Base-by-base conservation (phyloP, 2,797 vertebrate genomes). In the Xiphophorus birchmanni region DNA sequence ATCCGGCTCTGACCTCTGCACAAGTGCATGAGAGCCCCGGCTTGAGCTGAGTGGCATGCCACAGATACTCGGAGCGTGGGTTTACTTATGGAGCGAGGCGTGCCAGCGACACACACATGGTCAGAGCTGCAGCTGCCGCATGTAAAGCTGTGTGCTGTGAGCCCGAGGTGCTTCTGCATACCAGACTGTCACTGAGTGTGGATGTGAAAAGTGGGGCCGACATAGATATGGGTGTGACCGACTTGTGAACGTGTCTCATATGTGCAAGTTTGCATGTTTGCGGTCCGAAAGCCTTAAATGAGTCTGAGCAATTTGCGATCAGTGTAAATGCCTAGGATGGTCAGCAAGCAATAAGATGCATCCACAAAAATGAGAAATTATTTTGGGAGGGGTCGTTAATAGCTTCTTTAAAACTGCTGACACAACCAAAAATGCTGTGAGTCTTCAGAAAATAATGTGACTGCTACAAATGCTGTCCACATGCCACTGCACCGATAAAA, bases 71-170 rank as follows among this genome's bases (percentile, higher is more conserved):
- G 87, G 80, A 92, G 92, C 80, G 82, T 89, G 90, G 91, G 88
- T 93, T 94, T 92, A 86, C 93, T 93, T 88, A 89, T 37, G 90
- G 88, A 82, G 91, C 5, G 76, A 90, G 93, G 92, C 85, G 84
- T 87, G 93, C 89, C 93, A 85, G 87, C 72, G 75, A 79, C 44
- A 82, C 40, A 77, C 88, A 83, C 87, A 89, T 79, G 79, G 88
- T 78, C 82, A 52, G 77, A 78, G 88, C 85, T 73, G 89, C 94
- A 93, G 94, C 94, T 94, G 94, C 88, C 80, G 80, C 71, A 45
- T n/a, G 80, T 77, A 88, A 89, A 88, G 86, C 90, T 90, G 87
- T 85, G 82, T 17, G 90, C 90, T 90, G 91, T 85, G 89, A 89
- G 87, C 81, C 83, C 47, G 80, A 69, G 87, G 91, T 90, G 89